Conservation (phyloP, 2,113 vertebrate genomes). For the Macquaria australasica region DNA sequence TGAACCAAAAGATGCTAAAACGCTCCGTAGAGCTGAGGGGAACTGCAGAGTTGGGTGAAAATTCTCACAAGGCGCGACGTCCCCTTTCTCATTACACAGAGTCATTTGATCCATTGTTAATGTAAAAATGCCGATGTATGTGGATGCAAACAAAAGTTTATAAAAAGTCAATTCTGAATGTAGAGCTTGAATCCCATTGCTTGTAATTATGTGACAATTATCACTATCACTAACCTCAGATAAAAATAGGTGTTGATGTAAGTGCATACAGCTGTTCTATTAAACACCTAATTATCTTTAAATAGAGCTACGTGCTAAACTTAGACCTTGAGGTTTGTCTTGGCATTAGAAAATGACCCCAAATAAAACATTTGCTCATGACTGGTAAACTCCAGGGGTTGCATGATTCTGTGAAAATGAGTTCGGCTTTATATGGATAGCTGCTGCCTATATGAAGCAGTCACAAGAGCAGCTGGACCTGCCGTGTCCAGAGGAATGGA, state of each 20-base stretch:
- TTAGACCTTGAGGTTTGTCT: slow-evolving; percentile 32
- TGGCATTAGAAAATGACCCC: slow-evolving; percentile 26
- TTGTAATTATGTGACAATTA: slow-evolving; percentile 4
- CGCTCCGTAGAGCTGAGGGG: not conserved
- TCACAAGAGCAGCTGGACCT: slow-evolving; percentile 45
- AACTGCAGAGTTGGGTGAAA: not conserved
- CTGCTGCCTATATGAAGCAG: slow-evolving; percentile 29
- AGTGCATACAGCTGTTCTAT: slow-evolving; percentile 4
- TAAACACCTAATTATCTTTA: slow-evolving; percentile 38
- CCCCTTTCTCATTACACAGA: not conserved
- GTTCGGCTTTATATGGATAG: slow-evolving; percentile 41
- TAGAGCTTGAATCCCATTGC: not conserved
- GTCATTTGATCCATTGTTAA: not conserved
- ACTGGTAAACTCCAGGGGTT: slow-evolving; percentile 42
- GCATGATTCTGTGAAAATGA: slow-evolving; percentile 41
- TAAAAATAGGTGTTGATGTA: slow-evolving; percentile 7
- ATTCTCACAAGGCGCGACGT: fast-evolving
- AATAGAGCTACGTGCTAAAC: slow-evolving; percentile 38
- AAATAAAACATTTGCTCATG: slow-evolving; percentile 56
- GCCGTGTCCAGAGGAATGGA: slow-evolving; percentile 43
- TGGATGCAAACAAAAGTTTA: not conserved
- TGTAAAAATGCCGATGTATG: not conserved
- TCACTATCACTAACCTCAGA: not conserved
- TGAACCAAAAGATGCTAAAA: not conserved
- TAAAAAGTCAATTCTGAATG: not conserved